These are phyloP conservation scores for Callosobruchus maculatus DNA, from an alignment of 2,888 invertebrate genomes.

Conservation along the genomic window DNA sequence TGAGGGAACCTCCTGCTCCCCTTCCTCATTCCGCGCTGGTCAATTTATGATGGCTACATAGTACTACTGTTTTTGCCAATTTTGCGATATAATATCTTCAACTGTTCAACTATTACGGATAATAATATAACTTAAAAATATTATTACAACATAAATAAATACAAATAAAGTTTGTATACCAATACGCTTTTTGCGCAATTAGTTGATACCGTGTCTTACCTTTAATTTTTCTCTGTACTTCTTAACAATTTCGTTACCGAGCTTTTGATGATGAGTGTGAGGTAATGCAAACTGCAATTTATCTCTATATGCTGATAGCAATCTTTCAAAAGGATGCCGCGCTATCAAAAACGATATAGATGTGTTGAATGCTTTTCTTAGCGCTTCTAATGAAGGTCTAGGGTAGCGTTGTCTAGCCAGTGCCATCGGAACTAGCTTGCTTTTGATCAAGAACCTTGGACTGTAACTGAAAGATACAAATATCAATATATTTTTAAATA, in stretches of 20 bases:
- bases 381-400: constrained; percentile 66
- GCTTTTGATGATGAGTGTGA: constrained; percentile 76
- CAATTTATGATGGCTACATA: too few relatives aligned
- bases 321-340: constrained; percentile 74
- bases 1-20: too few relatives aligned
- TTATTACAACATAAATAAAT: too few relatives aligned
- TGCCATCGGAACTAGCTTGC: constrained; percentile 73
- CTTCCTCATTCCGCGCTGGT: too few relatives aligned
- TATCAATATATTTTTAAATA: not conserved
- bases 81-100: too few relatives aligned
- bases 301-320: constrained; percentile 79
- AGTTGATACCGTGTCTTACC: not conserved
- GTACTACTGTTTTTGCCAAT: too few relatives aligned
- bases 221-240: constrained; percentile 57
- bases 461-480: constrained; percentile 56
- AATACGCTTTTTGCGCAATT: not conserved
- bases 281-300: constrained; percentile 81
- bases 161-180: too few relatives aligned
- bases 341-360: constrained; percentile 80
- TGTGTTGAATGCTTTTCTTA: constrained; percentile 65
- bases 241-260: constrained; percentile 73
- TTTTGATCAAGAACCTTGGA: constrained; percentile 70
- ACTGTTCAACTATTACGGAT: too few relatives aligned
- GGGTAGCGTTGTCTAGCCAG: constrained; percentile 78
- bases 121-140: too few relatives aligned